A percentile compares a stretch with the other conserved stretches of the same genome.
Conservation (phyloP, 2,888 invertebrate species). For the Smittia aterrima region DNA sequence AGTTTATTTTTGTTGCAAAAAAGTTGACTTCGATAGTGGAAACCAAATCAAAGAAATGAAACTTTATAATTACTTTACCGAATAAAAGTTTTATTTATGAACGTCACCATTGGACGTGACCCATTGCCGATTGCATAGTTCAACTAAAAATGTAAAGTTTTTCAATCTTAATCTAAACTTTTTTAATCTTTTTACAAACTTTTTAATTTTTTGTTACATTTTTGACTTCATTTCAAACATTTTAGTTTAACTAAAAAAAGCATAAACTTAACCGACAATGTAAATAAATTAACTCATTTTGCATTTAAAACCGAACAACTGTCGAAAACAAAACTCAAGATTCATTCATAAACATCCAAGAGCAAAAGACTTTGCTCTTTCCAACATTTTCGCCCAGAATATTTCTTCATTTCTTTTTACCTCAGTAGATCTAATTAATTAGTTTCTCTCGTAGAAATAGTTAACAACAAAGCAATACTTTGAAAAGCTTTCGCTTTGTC, state of each 20-base stretch:
- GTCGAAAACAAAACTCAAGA: neutral
- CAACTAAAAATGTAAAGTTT: constrained; percentile 24
- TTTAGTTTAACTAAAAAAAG: neutral
- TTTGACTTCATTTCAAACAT: neutral
- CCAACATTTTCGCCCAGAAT: no score
- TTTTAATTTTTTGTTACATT: constrained; percentile 1
- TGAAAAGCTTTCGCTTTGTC: no score
- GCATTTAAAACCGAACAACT: neutral
- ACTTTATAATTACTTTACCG: constrained; percentile 7
- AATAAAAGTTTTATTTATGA: constrained; percentile 46
- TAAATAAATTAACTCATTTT: constrained; percentile 7
- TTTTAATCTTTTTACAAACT: neutral
- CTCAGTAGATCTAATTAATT: no score
- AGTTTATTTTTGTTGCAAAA: neutral
- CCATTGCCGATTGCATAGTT: constrained; percentile 53
- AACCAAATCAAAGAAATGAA: constrained; percentile 37
- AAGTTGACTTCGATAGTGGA: constrained; percentile 25
- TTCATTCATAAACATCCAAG: neutral
- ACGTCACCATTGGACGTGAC: constrained; percentile 72
- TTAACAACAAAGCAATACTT: no score
- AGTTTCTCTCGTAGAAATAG: no score
- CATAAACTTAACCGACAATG: neutral
- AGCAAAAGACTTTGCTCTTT: neutral
- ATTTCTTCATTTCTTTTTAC: neutral
- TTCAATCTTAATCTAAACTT: constrained; percentile 36